Percentiles rank a stretch among this genome's conserved stretches.
These are phyloP conservation scores for Crotalus tigris DNA, from an alignment of 2,113 vertebrate species.

Conservation along the genomic window DNA sequence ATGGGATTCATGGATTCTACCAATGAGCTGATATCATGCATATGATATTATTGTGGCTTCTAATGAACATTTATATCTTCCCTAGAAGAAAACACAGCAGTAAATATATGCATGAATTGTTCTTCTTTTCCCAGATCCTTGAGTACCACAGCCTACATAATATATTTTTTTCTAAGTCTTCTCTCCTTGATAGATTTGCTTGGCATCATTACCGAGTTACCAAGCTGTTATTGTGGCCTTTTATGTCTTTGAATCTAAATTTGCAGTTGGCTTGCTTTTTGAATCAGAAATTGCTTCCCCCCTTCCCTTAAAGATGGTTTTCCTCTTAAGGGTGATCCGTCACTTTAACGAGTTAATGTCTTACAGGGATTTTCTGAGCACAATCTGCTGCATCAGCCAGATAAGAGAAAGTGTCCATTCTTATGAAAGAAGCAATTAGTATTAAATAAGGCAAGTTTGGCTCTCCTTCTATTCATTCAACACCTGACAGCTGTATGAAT, in stretches of 20 bases:
- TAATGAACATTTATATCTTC: neutral
- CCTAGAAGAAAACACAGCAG: neutral
- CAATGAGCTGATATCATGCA: neutral
- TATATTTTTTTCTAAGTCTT: neutral
- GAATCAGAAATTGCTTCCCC: conserved; percentile 18
- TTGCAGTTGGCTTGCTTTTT: conserved; percentile 35
- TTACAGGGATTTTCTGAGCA: conserved; percentile 28
- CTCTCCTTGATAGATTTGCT: neutral
- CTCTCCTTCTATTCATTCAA: conserved; percentile 14
- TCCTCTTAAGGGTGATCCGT: conserved; percentile 23
- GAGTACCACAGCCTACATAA: neutral
- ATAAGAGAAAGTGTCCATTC: conserved; percentile 6
- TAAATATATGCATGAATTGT: neutral
- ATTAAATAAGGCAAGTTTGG: neutral
- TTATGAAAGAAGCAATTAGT: neutral
- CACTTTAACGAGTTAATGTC: conserved; percentile 32
- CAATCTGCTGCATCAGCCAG: neutral
- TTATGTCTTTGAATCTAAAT: conserved; percentile 22
- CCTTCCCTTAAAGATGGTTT: conserved; percentile 2
- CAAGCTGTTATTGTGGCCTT: conserved; percentile 30
- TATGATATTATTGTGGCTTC: neutral
- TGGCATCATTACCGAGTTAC: conserved; percentile 28
- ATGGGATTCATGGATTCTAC: neutral
- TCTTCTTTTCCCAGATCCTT: neutral
- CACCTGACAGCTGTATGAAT: neutral